These are phyloP conservation scores for Tuta absoluta DNA, from an alignment of 2,888 invertebrate genomes.

Conservation along the genomic window DNA sequence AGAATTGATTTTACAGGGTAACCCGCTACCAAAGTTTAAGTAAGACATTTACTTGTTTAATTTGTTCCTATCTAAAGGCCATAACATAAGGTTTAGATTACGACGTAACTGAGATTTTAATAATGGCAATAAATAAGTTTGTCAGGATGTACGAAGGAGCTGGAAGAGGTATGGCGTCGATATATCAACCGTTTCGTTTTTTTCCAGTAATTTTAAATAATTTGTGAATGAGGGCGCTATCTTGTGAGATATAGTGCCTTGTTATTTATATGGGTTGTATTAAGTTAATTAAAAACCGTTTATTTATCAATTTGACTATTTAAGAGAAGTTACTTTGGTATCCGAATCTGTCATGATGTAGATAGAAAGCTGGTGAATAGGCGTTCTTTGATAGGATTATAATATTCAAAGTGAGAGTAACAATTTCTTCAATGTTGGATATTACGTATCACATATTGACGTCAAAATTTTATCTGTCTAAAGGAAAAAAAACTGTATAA, in stretches of 20 bases:
- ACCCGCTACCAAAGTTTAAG: conserved; percentile 37
- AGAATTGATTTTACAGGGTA: conserved; percentile 51
- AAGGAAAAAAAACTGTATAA: too few relatives aligned
- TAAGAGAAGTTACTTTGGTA: neutral
- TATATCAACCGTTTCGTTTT: conserved; percentile 60
- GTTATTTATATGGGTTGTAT: conserved; percentile 63
- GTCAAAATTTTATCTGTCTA: too few relatives aligned
- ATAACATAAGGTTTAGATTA: conserved; percentile 41
- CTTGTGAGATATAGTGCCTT: conserved; percentile 48
- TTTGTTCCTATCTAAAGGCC: conserved; percentile 26
- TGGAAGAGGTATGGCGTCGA: conserved; percentile 54
- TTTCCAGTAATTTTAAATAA: conserved; percentile 67
- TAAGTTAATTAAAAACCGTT: conserved; percentile 63
- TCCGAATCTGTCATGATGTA: neutral
- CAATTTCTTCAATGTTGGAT: too few relatives aligned
- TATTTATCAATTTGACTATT: conserved; percentile 47
- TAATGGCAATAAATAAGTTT: conserved; percentile 34
- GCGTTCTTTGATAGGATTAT: too few relatives aligned
- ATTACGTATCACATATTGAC: too few relatives aligned
- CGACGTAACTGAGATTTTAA: conserved; percentile 28
- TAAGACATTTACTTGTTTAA: conserved; percentile 28
- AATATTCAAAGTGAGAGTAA: too few relatives aligned
- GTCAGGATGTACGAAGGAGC: conserved; percentile 44
- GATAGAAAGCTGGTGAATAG: neutral
- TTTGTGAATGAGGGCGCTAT: conserved; percentile 68